Evolutionary conservation across 2,888 invertebrate genomes (phyloP), one percentile per base, ranked within the genome.

Genomic region (Teinopalpus imperialis): DNA sequence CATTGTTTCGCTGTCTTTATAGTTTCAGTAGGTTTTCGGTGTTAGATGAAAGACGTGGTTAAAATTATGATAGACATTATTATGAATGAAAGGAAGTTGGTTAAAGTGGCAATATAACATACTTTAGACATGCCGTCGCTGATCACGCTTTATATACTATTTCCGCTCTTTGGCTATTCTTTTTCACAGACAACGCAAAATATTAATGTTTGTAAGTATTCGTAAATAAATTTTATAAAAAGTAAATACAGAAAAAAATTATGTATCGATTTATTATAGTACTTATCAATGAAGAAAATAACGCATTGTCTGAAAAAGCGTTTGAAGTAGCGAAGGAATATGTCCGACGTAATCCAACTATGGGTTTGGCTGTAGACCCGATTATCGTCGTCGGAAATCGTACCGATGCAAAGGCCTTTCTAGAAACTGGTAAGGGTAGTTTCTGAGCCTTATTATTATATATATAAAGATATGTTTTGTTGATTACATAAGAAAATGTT

Each of bases 271-370:
- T n/a, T n/a, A 53, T 78, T 76, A 31, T 70, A 94, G 94, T 94
- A 67, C 91, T 92, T 61, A 91, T 94, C 36, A 94, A 94, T 64
- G 94, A 95, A 73, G 93, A 93, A 65, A 92, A 91, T 45, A 94
- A 94, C 69, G 90, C 91, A 34, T 87, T 93, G 14, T 94, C 94
- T 2, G 91, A 93, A 53, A 92, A 92, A 69, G 91, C 94, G 1
- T 89, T 94, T 35, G 93, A 93, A 57, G 93, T 93, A 10, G 94
- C 93, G 1, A 86, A 92, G 49, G 93, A 93, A 44, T 94, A 92
- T 70, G 88, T 94, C 7, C 90, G 93, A 58, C 91, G 93, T 49
- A 94, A 93, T 67, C 91, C 92, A 2, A 91, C 89, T 61, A 81
- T 94, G 49, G 93, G 93, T 1, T 74, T 94, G 3, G 91, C 91